Evolutionary conservation across 2,888 invertebrate genomes (phyloP), one percentile per base, ranked within the genome.

Genomic region (Nomada goodeniana): DNA sequence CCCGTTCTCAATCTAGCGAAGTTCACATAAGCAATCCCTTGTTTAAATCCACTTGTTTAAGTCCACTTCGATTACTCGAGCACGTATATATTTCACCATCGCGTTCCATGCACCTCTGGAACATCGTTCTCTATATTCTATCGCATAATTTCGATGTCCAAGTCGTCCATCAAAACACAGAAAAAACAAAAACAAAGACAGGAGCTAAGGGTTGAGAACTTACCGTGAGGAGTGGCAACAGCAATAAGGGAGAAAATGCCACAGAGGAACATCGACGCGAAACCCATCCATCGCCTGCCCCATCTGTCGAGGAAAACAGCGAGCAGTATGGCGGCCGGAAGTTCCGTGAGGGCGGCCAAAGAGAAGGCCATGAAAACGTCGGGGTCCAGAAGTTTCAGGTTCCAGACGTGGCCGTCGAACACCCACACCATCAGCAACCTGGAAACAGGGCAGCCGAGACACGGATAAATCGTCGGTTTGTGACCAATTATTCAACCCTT

Each of bases 371-470:
- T 93, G 93, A 98, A 98, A 2, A 98, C 96, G 88, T 97, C 96
- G 85, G 97, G 94, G 0, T 97, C 97, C 52, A 98, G 93, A 0
- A 97, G 96, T 0, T 97, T 97, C 20, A 98, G 97, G 91, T 98
- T 98, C 92, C 98, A 95, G 11, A 98, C 98, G 91, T 98, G 98
- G 0, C 98, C 98, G 91, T 98, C 98, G 92, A 98, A 98, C 0
- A 97, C 97, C 90, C 98, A 92, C 0, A 97, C 97, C 73, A 98
- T 97, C n/a, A 97, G 96, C 95, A 98, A 96, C 95, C 95, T 95
- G 85, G 44, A 79, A 75, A 80, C 67, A 10, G 61, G 47, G n/a
- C 10, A 57, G 23, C 23, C 23, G 26, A 53, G 7, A 47, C 7
- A 23, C 29, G n/a, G 3, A 53, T 15, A 20, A 69, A 69, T 50